Evolutionary conservation across 2,888 invertebrate genomes (phyloP), one percentile per base, ranked within the genome.

Genomic region (Eudiplozoon nipponicum): DNA sequence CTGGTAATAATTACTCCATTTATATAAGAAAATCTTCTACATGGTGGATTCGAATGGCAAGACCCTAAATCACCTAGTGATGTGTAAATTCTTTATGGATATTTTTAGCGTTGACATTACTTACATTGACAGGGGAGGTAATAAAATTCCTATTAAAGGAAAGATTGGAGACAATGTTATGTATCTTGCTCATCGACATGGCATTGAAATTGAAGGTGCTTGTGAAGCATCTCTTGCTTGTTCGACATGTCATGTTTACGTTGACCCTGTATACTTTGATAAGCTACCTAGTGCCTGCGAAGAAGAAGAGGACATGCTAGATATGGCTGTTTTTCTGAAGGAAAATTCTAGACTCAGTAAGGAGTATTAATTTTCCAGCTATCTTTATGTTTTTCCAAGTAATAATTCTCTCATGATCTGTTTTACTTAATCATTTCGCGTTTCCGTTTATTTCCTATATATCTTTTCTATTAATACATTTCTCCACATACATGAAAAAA

Each of bases 171-270:
- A 94, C 56, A 94, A 86, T 62, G 67, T 72, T 1, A 62, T 94
- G 50, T 84, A 81, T 60, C 62, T 94, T 51, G 86, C 86, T 1
- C 84, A 86, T 55, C 67, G 80, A 54, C 67, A 78, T 62, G 72
- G 71, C 41, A 69, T 94, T 49, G 76, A 76, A 54, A 72, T 94
- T 70, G 90, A 94, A 70, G 84, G 77, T 42, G 90, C 94, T 1
- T 94, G 94, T 61, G 94, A 94, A 63, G 94, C 86, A 1, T 86
- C 86, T 0, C 54, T 90, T 50, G 90, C 94, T 0, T 94, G 94
- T 54, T 84, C 81, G 15, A 94, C 94, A 1, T 94, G 94, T 52
- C 94, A 94, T 60, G 73, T 84, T 1, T 94, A 98, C 55, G 74
- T 94, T 3, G 62, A 72, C 40, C 66, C 69, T 34, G 63, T 72